Percentiles rank a stretch among this genome's conserved stretches.
phyloP scores from a whole-genome alignment of 1,140 invertebrate species.

The Zaprionus camerounensis region DNA sequence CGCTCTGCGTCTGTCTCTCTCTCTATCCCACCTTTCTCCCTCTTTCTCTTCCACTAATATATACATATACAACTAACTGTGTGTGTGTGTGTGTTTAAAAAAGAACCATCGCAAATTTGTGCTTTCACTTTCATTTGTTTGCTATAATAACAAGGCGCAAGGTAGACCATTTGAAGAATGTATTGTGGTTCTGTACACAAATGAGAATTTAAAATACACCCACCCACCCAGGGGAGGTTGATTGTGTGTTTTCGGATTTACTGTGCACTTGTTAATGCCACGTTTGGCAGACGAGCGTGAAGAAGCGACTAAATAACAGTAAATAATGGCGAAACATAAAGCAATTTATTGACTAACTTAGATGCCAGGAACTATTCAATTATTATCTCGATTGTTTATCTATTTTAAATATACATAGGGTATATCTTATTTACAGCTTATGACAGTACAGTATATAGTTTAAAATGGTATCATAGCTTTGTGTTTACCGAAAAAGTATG shows the following conservation, averaged over 20 bases:
- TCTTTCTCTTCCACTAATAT: constrained; percentile 15
- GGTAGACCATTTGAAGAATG: constrained; percentile 76
- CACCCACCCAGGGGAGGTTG: not conserved
- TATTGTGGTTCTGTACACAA: constrained; percentile 62
- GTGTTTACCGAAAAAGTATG: too few relatives aligned
- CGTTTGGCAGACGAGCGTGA: constrained; percentile 43
- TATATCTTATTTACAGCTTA: too few relatives aligned
- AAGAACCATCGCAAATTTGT: constrained; percentile 75
- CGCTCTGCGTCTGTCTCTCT: constrained; percentile 24
- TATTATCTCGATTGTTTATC: too few relatives aligned
- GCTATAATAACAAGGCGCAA: constrained; percentile 78
- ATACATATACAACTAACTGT: constrained; percentile 9
- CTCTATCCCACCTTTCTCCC: constrained; percentile 13
- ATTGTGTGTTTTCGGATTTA: constrained; percentile 56
- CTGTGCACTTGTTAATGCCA: constrained; percentile 63
- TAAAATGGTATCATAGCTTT: too few relatives aligned
- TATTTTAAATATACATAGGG: too few relatives aligned
- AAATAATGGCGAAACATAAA: not conserved
- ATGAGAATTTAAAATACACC: constrained; percentile 58
- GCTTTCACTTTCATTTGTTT: constrained; percentile 83
- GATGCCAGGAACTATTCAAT: too few relatives aligned
- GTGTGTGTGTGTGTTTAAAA: constrained; percentile 30
- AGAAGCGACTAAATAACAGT: constrained; percentile 1
- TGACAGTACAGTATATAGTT: too few relatives aligned
- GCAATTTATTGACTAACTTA: not conserved